A percentile compares a stretch with the other conserved stretches of the same genome.
These are phyloP conservation scores for Idris sp. DNA, from an alignment of 1,140 invertebrate genomes.

Conservation along the genomic window DNA sequence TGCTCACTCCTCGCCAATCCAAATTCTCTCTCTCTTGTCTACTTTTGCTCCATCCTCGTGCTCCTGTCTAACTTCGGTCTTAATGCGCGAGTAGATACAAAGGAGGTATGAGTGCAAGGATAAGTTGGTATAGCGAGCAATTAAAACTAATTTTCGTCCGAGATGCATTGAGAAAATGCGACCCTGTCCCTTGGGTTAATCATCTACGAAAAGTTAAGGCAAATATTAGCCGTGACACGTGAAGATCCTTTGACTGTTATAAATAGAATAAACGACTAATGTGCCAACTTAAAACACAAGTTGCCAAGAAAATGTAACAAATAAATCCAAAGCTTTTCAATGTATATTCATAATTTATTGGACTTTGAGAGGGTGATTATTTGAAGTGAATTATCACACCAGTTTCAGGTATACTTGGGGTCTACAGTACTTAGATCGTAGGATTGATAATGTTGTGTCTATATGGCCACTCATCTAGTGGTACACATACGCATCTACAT, in stretches of 20 bases:
- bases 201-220: slow-evolving; percentile 37
- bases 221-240: slow-evolving; percentile 41
- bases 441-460: slow-evolving; percentile 56
- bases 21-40: slow-evolving; percentile 65
- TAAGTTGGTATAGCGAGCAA: slow-evolving; percentile 68
- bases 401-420: slow-evolving; percentile 42
- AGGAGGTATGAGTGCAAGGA: slow-evolving; percentile 65
- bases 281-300: no score
- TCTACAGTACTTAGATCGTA: slow-evolving; percentile 43
- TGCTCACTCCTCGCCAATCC: slow-evolving; percentile 73
- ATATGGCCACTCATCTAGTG: slow-evolving; percentile 50
- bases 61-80: slow-evolving; percentile 72
- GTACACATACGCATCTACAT: slow-evolving; percentile 40
- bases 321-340: no score
- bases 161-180: slow-evolving; percentile 38
- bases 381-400: slow-evolving; percentile 63
- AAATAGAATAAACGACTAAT: no score
- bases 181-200: slow-evolving; percentile 40
- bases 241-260: slow-evolving; percentile 29
- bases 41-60: slow-evolving; percentile 51
- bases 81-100: slow-evolving; percentile 71
- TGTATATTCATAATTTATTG: no score
- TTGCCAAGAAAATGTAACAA: no score
- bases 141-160: slow-evolving; percentile 73
- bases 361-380: slow-evolving; percentile 55